A percentile compares a stretch with the other conserved stretches of the same genome.
These are phyloP conservation scores for Silvanus unidentatus DNA, from an alignment of 2,888 invertebrate genomes.

Conservation along the genomic window DNA sequence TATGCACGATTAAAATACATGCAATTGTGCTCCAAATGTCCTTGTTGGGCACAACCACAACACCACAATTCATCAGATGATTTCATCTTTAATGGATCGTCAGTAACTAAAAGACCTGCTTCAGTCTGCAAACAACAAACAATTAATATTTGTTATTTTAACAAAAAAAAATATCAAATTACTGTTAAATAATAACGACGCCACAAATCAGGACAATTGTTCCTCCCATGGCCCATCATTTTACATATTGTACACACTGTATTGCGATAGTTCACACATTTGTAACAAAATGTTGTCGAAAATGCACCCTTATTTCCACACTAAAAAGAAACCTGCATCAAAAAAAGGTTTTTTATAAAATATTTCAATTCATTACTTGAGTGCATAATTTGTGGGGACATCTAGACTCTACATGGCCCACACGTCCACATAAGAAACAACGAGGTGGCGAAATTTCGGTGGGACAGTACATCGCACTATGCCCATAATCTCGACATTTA, in stretches of 20 bases:
- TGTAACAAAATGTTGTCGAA: constrained; percentile 56
- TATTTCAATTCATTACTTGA: constrained; percentile 49
- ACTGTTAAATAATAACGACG: constrained; percentile 69
- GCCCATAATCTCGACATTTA: constrained; percentile 61
- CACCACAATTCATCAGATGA: constrained; percentile 39
- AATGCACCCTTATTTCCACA: constrained; percentile 59
- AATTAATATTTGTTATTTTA: not conserved
- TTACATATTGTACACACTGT: constrained; percentile 57
- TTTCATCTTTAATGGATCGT: constrained; percentile 33
- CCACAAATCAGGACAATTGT: constrained; percentile 68
- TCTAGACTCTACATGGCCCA: constrained; percentile 59
- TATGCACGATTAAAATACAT: constrained; percentile 25
- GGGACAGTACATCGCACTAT: constrained; percentile 55
- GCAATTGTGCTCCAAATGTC: constrained; percentile 42
- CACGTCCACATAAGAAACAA: constrained; percentile 64
- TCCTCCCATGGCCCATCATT: constrained; percentile 55
- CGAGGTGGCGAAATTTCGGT: constrained; percentile 44
- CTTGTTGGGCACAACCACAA: constrained; percentile 45
- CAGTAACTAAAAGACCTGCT: constrained; percentile 30
- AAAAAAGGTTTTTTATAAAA: constrained; percentile 8
- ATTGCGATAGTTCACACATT: constrained; percentile 52
- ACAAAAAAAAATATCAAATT: constrained; percentile 25
- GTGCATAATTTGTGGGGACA: constrained; percentile 67
- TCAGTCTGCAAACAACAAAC: constrained; percentile 35
- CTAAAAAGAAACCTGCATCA: too few species aligned